These are phyloP conservation scores for Neoitamus cyanurus DNA, from an alignment of 2,888 invertebrate species.

Conservation along the genomic window DNA sequence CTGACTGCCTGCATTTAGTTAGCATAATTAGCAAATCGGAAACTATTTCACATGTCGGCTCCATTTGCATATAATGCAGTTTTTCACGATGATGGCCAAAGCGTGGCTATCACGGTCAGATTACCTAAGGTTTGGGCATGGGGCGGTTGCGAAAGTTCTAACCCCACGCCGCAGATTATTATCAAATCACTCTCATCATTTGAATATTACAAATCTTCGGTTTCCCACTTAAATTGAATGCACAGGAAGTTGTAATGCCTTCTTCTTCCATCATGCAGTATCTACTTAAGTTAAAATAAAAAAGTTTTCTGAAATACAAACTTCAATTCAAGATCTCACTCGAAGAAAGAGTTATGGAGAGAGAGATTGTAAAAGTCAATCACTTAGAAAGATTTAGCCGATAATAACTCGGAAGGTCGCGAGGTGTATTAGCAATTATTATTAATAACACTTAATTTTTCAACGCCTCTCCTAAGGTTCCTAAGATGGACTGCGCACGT, in stretches of 20 bases:
- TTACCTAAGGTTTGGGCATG: conserved; percentile 4
- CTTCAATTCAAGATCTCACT: neutral
- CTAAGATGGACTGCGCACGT: neutral
- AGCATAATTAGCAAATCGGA: conserved; percentile 40
- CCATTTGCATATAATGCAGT: conserved; percentile 30
- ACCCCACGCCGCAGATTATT: neutral
- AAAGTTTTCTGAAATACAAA: neutral
- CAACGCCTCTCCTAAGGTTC: neutral
- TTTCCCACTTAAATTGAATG: neutral
- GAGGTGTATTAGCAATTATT: neutral
- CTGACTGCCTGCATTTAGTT: conserved; percentile 31
- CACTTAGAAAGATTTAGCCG: neutral
- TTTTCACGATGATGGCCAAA: neutral
- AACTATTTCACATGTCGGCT: conserved; percentile 23
- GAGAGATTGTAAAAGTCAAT: neutral
- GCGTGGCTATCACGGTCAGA: neutral
- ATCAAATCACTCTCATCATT: neutral
- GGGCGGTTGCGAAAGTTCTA: neutral
- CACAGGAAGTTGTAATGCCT: neutral
- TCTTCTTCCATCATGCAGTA: neutral
- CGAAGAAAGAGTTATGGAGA: neutral
- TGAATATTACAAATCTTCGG: neutral
- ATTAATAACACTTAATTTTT: neutral
- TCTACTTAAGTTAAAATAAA: neutral
- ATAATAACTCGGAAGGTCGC: neutral